phyloP scores from a whole-genome alignment of 2,113 vertebrate species.

The Microtus pennsylvanicus region DNA sequence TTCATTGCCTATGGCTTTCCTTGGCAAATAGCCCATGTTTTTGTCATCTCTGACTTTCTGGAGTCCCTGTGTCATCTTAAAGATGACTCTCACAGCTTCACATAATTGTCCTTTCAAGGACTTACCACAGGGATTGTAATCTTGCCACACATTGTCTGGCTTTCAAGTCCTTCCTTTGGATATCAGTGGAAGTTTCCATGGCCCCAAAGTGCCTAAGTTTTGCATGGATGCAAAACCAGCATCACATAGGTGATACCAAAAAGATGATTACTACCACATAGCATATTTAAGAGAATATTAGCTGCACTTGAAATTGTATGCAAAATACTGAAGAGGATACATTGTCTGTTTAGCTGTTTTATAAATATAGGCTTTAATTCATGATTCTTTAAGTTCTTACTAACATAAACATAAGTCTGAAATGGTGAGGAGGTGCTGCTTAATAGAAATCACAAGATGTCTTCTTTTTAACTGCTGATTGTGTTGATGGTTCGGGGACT shows the following conservation, averaged over 20 bases:
- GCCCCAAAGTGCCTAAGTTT: background rate
- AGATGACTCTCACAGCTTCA: background rate
- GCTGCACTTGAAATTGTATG: background rate
- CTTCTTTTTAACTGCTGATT: constrained; percentile 37
- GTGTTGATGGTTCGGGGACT: background rate
- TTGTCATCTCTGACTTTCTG: background rate
- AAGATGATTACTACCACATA: constrained; percentile 30
- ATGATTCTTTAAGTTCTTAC: background rate
- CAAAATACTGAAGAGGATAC: background rate
- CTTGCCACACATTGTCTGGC: background rate
- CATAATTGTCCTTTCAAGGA: background rate
- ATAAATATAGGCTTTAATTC: background rate
- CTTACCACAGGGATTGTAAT: background rate
- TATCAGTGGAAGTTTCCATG: background rate
- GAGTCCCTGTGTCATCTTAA: background rate
- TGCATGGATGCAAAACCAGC: background rate
- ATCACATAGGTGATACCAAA: background rate
- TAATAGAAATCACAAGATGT: background rate
- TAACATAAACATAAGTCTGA: background rate
- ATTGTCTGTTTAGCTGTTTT: constrained; percentile 39
- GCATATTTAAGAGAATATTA: constrained; percentile 1
- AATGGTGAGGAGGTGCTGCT: constrained; percentile 15
- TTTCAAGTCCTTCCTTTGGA: background rate
- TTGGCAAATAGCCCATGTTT: background rate
- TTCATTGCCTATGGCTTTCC: background rate